Conservation (phyloP, 2,888 invertebrate species). For the Xanthorhoe spadicearia region DNA sequence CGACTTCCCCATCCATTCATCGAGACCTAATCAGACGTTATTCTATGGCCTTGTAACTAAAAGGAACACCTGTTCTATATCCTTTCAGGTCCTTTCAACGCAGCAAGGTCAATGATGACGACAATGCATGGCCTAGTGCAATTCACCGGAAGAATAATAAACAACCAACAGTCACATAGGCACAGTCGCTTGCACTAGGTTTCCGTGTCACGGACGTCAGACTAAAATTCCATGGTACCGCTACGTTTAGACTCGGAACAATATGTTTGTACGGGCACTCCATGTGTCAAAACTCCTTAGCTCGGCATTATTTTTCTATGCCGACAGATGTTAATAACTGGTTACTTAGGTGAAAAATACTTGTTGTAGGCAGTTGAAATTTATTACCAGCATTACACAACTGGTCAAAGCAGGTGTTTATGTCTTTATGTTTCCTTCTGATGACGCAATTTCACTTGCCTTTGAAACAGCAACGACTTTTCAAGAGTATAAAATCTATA, state of each 20-base stretch:
- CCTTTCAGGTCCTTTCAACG: constrained; percentile 31
- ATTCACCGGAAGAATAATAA: constrained; percentile 1
- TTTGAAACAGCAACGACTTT: too few relatives aligned
- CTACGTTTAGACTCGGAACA: neutral
- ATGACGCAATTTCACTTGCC: too few relatives aligned
- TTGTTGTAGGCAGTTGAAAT: too few relatives aligned
- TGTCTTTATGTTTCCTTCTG: too few relatives aligned
- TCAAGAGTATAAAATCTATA: too few relatives aligned
- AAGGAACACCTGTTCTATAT: constrained; percentile 33
- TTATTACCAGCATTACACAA: too few relatives aligned
- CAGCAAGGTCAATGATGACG: constrained; percentile 32
- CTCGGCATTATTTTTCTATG: too few relatives aligned
- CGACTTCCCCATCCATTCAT: constrained; percentile 65
- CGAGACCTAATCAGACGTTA: constrained; percentile 70
- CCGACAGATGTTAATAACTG: too few relatives aligned
- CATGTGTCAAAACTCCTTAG: too few relatives aligned
- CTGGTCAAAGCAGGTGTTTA: too few relatives aligned
- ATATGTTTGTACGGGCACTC: too few relatives aligned
- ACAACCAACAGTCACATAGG: neutral
- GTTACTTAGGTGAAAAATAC: too few relatives aligned
- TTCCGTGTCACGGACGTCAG: neutral
- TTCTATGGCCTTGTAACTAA: constrained; percentile 40
- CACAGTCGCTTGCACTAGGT: neutral
- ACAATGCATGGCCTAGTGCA: constrained; percentile 25
- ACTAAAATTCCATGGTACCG: neutral